These are phyloP conservation scores for Cremastinae sp. DNA, from an alignment of 2,888 invertebrate genomes.

Conservation along the genomic window DNA sequence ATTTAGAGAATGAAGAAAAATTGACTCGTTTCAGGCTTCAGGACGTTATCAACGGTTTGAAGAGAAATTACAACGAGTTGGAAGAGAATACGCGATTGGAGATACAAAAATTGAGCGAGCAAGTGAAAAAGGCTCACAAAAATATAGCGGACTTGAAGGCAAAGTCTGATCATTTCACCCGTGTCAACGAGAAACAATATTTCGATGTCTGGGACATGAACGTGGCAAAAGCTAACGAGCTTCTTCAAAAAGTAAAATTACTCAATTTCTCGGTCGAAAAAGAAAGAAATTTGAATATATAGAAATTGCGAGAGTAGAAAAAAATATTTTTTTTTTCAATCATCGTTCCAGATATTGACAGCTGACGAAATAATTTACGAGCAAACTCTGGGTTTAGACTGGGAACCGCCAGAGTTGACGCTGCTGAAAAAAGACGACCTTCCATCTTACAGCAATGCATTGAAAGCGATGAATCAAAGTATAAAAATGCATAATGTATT, in stretches of 20 bases:
- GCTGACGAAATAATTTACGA: conserved; percentile 85
- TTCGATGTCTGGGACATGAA: conserved; percentile 85
- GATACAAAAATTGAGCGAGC: conserved; percentile 86
- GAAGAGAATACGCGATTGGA: conserved; percentile 85
- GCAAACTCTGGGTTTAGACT: conserved; percentile 83
- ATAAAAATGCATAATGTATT: conserved; percentile 30
- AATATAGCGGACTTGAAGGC: conserved; percentile 86
- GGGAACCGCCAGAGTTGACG: conserved; percentile 81
- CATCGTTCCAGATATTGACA: conserved; percentile 80
- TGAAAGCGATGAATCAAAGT: conserved; percentile 69
- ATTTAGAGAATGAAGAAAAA: no score
- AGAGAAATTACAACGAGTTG: conserved; percentile 85
- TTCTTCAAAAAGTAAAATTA: conserved; percentile 80
- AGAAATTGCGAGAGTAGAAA: no score
- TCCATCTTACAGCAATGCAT: conserved; percentile 79
- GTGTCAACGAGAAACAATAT: conserved; percentile 85
- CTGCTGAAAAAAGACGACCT: conserved; percentile 80
- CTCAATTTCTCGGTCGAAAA: conserved; percentile 11
- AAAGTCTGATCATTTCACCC: conserved; percentile 86
- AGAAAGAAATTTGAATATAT: no score
- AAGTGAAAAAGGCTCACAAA: conserved; percentile 86
- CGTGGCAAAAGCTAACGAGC: conserved; percentile 80
- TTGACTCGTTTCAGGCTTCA: conserved; percentile 81
- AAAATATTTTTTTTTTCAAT: conserved; percentile 1
- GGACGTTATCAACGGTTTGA: conserved; percentile 86